Conservation (phyloP, 2,113 vertebrate genomes). For the Ailuropoda melanoleuca region DNA sequence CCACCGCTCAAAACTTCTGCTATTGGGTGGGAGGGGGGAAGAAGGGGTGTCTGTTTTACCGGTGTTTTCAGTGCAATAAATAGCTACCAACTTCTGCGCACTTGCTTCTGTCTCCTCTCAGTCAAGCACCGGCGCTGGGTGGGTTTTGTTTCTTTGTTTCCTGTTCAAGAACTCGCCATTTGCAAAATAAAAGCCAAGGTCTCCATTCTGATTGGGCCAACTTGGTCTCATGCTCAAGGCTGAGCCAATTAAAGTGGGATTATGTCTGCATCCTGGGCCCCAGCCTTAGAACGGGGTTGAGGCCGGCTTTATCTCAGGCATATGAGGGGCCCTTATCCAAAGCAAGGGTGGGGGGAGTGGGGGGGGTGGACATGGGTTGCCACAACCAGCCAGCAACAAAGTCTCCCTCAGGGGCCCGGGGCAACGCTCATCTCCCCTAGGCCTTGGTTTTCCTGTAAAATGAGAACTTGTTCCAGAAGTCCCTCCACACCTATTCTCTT, state of each 20-base stretch:
- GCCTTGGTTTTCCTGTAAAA: not conserved
- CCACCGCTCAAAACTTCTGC: slow-evolving; percentile 84
- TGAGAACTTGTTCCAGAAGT: not conserved
- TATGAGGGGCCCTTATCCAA: not conserved
- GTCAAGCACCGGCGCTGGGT: not conserved
- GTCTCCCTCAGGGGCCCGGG: not conserved
- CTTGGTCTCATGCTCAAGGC: not conserved
- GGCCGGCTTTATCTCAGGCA: not conserved
- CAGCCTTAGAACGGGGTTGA: not conserved
- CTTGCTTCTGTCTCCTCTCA: slow-evolving; percentile 61
- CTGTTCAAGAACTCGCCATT: not conserved
- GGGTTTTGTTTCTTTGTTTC: not conserved
- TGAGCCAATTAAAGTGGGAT: not conserved
- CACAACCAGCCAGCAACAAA: not conserved
- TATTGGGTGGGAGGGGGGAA: slow-evolving; percentile 68
- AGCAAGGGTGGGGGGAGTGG: not conserved
- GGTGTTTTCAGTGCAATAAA: slow-evolving; percentile 92
- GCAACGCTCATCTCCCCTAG: not conserved
- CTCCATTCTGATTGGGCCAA: not conserved
- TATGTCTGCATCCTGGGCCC: not conserved
- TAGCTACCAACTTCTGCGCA: slow-evolving; percentile 86
- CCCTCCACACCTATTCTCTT: not conserved
- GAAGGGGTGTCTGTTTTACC: slow-evolving; percentile 86
- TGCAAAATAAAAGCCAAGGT: not conserved
- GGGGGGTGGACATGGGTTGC: accelerated